Percentiles rank a stretch among this genome's conserved stretches.
Evolutionary conservation across 2,113 vertebrate species (phyloP).

Genomic region (Turnix velox): DNA sequence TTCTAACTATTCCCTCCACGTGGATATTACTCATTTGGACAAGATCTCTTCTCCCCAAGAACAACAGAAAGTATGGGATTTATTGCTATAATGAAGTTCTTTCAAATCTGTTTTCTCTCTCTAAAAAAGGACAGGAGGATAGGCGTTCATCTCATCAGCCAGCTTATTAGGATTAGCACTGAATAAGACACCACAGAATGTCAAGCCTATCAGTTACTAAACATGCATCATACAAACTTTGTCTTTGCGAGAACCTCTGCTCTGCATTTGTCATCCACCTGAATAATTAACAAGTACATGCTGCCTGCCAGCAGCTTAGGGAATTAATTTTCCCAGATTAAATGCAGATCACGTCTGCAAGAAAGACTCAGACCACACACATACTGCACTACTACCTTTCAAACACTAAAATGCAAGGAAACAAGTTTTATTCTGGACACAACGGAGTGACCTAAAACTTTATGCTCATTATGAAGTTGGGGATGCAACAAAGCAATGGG

Average conservation of each 20-base stretch:
- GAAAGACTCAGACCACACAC: constrained; percentile 76
- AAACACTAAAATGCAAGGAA: constrained; percentile 45
- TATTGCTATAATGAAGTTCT: constrained; percentile 77
- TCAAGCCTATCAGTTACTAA: constrained; percentile 81
- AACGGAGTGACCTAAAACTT: constrained; percentile 17
- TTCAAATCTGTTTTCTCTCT: constrained; percentile 73
- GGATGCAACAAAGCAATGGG: neutral
- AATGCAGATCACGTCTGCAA: constrained; percentile 76
- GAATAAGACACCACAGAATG: constrained; percentile 80
- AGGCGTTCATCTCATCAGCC: constrained; percentile 75
- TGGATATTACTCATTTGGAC: constrained; percentile 60
- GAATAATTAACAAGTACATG: constrained; percentile 89
- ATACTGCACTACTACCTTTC: constrained; percentile 60
- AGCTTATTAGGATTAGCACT: constrained; percentile 82
- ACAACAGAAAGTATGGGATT: constrained; percentile 71
- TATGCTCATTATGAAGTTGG: neutral
- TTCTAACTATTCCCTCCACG: neutral
- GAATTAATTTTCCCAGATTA: constrained; percentile 80
- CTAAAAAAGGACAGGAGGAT: constrained; percentile 74
- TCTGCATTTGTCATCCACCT: constrained; percentile 86
- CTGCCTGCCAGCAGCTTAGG: constrained; percentile 81
- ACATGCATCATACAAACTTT: constrained; percentile 83
- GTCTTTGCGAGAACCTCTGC: constrained; percentile 83
- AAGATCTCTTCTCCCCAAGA: constrained; percentile 66
- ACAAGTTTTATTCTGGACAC: constrained; percentile 7